Conservation (phyloP, 2,113 vertebrate genomes). For the Scophthalmus maximus region DNA sequence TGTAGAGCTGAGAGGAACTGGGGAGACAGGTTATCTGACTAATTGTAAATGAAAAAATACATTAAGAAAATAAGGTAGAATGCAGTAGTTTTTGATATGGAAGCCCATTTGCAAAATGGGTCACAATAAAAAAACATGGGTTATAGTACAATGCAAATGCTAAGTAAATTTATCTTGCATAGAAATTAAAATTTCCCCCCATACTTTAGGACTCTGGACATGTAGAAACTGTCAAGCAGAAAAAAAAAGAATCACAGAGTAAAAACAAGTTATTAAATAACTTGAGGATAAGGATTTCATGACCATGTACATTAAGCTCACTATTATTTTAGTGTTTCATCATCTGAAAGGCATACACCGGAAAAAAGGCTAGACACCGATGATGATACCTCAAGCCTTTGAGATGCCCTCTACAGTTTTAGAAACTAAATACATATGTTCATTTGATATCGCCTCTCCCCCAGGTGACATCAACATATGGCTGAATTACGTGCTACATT, state of each 20-base stretch:
- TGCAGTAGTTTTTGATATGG: background rate
- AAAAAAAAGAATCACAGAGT: no score
- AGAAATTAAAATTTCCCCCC: no score
- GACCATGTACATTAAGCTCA: no score
- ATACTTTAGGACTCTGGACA: no score
- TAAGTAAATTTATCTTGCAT: no score
- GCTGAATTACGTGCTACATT: slow-evolving; percentile 60
- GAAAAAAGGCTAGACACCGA: background rate
- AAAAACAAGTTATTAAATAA: no score
- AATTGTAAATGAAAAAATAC: background rate
- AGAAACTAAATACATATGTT: slow-evolving; percentile 38
- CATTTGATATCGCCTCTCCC: background rate
- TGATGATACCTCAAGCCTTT: background rate
- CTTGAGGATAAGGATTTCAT: no score
- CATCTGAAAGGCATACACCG: background rate
- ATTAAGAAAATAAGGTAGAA: background rate
- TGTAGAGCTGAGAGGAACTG: background rate
- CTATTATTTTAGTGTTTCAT: no score
- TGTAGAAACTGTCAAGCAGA: no score
- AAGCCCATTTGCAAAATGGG: background rate
- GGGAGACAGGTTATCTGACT: background rate
- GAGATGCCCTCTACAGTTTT: background rate
- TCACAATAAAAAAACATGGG: background rate
- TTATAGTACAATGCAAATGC: no score
- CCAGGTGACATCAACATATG: slow-evolving; percentile 48